Conservation (phyloP, 2,113 vertebrate species). For the Mandrillus leucophaeus region DNA sequence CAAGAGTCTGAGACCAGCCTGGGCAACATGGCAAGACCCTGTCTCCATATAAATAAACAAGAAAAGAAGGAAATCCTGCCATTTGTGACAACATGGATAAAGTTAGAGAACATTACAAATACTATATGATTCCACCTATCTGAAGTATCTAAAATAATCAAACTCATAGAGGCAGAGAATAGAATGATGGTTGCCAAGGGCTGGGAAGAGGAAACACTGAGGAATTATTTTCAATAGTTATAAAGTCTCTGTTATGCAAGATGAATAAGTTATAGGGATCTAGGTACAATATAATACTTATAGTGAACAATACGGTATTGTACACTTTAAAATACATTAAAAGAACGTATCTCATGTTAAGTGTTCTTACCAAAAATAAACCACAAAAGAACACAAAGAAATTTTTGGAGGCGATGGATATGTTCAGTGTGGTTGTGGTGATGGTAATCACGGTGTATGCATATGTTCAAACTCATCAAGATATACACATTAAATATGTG, state of each 20-base stretch:
- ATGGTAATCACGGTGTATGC: not conserved
- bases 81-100: not conserved
- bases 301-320: not conserved
- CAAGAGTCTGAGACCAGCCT: too few species aligned
- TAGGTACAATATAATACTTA: not conserved
- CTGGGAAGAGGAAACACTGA: too few species aligned
- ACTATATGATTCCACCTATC: not conserved
- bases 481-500: not conserved
- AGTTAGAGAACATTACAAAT: not conserved
- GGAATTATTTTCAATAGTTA: not conserved
- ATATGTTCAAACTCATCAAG: not conserved
- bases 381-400: not conserved
- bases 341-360: not conserved
- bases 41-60: too few species aligned
- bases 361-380: not conserved
- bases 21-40: too few species aligned
- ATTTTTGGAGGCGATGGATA: too few species aligned
- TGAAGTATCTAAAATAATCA: not conserved
- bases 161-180: not conserved
- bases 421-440: not conserved
- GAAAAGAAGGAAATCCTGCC: not conserved
- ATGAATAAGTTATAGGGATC: not conserved
- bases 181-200: not conserved
- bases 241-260: not conserved
- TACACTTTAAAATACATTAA: not conserved